phyloP scores from a whole-genome alignment of 2,797 vertebrate species.

The Myotis pilosus region DNA sequence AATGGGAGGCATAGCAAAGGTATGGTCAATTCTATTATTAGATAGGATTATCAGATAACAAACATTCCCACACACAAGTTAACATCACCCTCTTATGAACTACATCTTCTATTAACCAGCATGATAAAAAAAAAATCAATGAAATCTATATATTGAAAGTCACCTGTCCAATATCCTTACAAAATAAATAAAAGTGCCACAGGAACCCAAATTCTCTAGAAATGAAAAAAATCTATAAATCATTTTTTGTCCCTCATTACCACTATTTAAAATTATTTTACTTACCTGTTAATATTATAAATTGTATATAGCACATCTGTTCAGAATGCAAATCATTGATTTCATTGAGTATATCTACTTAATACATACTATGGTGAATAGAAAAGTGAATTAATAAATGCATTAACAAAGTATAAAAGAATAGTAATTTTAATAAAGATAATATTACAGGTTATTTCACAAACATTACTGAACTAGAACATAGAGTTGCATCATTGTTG shows the following conservation, averaged over 20 bases:
- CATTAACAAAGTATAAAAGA: neutral
- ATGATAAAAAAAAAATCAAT: neutral
- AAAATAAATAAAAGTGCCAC: neutral
- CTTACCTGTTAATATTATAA: neutral
- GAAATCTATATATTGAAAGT: neutral
- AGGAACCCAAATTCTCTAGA: neutral
- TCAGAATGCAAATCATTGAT: neutral
- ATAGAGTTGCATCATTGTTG: neutral
- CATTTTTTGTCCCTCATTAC: neutral
- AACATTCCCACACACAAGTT: neutral
- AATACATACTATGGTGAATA: neutral
- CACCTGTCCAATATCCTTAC: neutral
- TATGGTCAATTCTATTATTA: too few species aligned
- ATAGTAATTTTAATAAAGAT: neutral
- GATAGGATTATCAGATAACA: neutral
- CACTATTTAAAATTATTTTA: neutral
- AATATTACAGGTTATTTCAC: neutral
- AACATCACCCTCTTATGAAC: neutral
- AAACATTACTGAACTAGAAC: neutral
- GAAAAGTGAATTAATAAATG: neutral
- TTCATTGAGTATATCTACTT: neutral
- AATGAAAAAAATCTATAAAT: neutral
- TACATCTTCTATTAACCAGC: neutral
- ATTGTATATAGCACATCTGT: neutral
- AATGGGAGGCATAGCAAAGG: too few species aligned